Evolutionary conservation across 2,113 vertebrate species (phyloP).

Genomic region (Xenopus borealis): DNA sequence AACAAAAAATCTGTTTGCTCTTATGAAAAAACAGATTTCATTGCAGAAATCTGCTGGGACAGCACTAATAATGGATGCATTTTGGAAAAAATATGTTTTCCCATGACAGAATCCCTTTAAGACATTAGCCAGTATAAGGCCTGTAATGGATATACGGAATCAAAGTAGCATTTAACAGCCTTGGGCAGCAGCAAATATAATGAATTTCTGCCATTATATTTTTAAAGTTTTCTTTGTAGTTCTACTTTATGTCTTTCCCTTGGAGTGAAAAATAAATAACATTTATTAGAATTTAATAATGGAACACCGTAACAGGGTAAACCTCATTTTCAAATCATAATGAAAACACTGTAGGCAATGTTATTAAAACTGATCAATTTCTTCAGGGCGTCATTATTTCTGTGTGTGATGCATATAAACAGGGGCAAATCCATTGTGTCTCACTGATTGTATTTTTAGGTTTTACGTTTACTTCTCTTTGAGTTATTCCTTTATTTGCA

Average conservation of each 20-base stretch:
- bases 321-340: conserved; percentile 26
- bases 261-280: neutral
- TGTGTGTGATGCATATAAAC: conserved; percentile 3
- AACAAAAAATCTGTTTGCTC: too few species aligned
- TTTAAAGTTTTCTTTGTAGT: conserved; percentile 15
- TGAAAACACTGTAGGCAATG: conserved; percentile 21
- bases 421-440: neutral
- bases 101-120: too few species aligned
- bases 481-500: neutral
- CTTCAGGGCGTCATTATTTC: conserved; percentile 21
- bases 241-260: conserved; percentile 15
- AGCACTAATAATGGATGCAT: too few species aligned
- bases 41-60: too few species aligned
- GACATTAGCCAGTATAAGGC: too few species aligned
- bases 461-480: neutral
- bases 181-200: too few species aligned
- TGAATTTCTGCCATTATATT: too few species aligned
- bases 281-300: conserved; percentile 18
- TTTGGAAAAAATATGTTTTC: too few species aligned
- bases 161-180: too few species aligned
- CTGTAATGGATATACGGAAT: too few species aligned
- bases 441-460: neutral
- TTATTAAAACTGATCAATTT: conserved; percentile 24
- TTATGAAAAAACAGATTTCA: too few species aligned
- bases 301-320: conserved; percentile 1